Percentiles rank a stretch among this genome's conserved stretches.
These are phyloP conservation scores for Chloropsis cyanopogon DNA, from an alignment of 2,113 vertebrate genomes.

Conservation along the genomic window DNA sequence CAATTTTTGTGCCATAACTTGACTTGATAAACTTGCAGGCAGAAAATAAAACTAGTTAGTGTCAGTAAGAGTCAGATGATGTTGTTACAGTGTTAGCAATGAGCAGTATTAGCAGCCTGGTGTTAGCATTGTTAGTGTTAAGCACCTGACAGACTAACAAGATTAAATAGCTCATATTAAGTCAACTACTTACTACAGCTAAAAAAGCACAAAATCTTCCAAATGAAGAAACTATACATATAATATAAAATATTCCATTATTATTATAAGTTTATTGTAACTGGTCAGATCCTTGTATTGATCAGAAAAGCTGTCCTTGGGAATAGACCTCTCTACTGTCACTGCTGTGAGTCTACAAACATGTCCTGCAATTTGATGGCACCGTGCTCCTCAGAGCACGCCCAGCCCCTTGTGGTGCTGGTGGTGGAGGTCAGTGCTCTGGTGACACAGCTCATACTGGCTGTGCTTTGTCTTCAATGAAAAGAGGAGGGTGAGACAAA, in stretches of 20 bases:
- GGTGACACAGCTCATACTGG: background rate
- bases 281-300: background rate
- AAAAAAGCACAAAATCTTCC: background rate
- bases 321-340: background rate
- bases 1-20: background rate
- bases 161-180: background rate
- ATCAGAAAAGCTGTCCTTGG: background rate
- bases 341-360: background rate
- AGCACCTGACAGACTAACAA: background rate
- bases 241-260: background rate
- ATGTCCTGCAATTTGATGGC: fast-evolving
- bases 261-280: background rate
- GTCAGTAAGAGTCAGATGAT: background rate
- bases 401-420: background rate
- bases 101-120: background rate
- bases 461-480: background rate
- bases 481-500: background rate
- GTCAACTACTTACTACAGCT: background rate
- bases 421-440: fast-evolving
- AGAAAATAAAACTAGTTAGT: background rate
- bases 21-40: background rate
- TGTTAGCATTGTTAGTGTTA: background rate
- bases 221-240: background rate
- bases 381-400: fast-evolving
- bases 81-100: background rate